Evolutionary conservation across 1,140 invertebrate species (phyloP).

Genomic region (Meloidogyne chitwoodi): DNA sequence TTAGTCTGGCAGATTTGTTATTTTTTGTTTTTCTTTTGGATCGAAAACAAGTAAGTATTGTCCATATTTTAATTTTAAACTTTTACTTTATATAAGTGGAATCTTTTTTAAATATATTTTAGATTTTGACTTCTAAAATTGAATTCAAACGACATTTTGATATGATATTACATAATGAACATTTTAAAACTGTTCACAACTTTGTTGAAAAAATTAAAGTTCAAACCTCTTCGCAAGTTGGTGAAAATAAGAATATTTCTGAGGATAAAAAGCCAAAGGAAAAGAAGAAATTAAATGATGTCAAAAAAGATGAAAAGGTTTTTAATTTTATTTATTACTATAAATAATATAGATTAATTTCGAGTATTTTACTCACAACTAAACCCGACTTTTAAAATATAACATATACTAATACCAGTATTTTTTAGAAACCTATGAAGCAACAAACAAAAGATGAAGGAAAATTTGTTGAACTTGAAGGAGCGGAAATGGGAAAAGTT

Average conservation of each 20-base stretch:
- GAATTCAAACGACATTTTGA: not conserved
- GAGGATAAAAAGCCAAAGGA: not conserved
- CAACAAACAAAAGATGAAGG: conserved; percentile 69
- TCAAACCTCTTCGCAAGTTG: not conserved
- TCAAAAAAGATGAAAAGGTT: not conserved
- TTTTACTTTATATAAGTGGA: too few species aligned
- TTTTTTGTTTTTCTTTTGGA: not conserved
- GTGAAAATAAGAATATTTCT: not conserved
- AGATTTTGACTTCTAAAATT: not conserved
- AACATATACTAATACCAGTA: not conserved
- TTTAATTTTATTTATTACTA: too few species aligned
- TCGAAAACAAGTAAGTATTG: not conserved
- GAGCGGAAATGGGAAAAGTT: conserved; percentile 89
- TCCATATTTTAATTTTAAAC: too few species aligned
- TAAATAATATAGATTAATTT: too few species aligned
- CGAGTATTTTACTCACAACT: too few species aligned
- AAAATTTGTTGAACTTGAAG: conserved; percentile 91
- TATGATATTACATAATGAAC: not conserved
- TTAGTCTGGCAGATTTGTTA: not conserved
- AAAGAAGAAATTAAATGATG: not conserved
- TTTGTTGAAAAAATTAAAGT: not conserved
- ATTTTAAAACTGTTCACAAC: not conserved
- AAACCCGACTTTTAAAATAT: too few species aligned
- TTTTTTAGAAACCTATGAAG: conserved; percentile 2
- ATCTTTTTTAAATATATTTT: not conserved